phyloP scores from a whole-genome alignment of 2,797 vertebrate genomes.

The Cygnus olor region DNA sequence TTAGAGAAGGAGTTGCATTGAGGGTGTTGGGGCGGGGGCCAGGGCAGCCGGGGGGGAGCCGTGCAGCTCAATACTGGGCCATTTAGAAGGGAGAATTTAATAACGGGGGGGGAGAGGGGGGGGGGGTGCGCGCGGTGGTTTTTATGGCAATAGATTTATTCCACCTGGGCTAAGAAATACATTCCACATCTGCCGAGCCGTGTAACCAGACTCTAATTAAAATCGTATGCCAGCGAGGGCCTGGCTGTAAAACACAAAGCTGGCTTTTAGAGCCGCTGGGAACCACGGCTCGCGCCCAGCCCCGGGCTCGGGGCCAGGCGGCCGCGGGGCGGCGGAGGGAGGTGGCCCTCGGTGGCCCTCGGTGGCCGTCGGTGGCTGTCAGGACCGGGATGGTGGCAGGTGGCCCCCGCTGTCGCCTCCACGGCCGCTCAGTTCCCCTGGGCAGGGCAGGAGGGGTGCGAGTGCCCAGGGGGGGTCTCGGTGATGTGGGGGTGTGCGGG shows the following conservation, averaged over 20 bases:
- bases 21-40: constrained; percentile 24
- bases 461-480: neutral
- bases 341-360: neutral
- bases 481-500: neutral
- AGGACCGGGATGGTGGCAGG: neutral
- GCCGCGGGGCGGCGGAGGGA: neutral
- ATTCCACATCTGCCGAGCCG: constrained; percentile 84
- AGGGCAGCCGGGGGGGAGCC: neutral
- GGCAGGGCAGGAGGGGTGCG: neutral
- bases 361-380: neutral
- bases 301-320: neutral
- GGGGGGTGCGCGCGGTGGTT: constrained; percentile 63
- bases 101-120: constrained; percentile 64
- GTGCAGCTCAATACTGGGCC: constrained; percentile 14
- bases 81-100: constrained; percentile 72
- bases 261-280: constrained; percentile 70
- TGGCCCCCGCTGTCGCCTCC: neutral
- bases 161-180: constrained; percentile 81
- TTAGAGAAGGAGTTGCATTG: constrained; percentile 64
- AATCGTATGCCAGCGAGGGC: constrained; percentile 79
- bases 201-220: constrained; percentile 85
- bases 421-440: neutral
- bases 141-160: constrained; percentile 83
- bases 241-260: constrained; percentile 75
- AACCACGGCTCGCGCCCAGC: constrained; percentile 5